Percentiles rank a stretch among this genome's conserved stretches.
Conservation (phyloP, 2,888 invertebrate genomes). For the Sphaerophoria rueppellii region DNA sequence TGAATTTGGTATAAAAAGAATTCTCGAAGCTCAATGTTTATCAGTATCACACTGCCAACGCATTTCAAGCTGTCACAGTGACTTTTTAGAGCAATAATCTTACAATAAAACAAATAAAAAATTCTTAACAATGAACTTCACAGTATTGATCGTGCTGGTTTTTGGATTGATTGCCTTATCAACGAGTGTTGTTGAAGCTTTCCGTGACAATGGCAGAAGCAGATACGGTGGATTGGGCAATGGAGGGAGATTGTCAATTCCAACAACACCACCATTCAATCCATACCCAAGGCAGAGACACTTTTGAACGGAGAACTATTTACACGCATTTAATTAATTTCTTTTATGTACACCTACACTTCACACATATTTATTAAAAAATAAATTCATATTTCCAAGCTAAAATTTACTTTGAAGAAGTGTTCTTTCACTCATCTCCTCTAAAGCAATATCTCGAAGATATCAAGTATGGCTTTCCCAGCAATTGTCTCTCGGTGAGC, state of each 20-base stretch:
- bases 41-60: slow-evolving; percentile 34
- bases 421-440: no score
- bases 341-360: background rate
- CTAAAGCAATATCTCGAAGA: no score
- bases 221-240: slow-evolving; percentile 12
- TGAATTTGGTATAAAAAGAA: slow-evolving; percentile 36
- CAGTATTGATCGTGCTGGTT: slow-evolving; percentile 55
- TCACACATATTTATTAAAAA: no score
- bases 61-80: background rate
- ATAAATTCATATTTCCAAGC: no score
- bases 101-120: background rate
- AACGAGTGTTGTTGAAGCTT: slow-evolving; percentile 44
- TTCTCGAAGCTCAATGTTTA: background rate
- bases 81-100: background rate
- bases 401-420: no score
- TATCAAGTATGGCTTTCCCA: no score
- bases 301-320: slow-evolving; percentile 7
- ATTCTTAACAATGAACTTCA: slow-evolving; percentile 48
- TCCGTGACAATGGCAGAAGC: slow-evolving; percentile 21
- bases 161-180: slow-evolving; percentile 49
- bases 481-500: no score
- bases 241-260: slow-evolving; percentile 15
- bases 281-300: slow-evolving; percentile 36
- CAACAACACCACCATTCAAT: slow-evolving; percentile 57
- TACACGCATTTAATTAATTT: background rate